Evolutionary conservation across 1,140 invertebrate genomes (phyloP), one percentile per base, ranked within the genome.

Genomic region (Mylabris phalerata): DNA sequence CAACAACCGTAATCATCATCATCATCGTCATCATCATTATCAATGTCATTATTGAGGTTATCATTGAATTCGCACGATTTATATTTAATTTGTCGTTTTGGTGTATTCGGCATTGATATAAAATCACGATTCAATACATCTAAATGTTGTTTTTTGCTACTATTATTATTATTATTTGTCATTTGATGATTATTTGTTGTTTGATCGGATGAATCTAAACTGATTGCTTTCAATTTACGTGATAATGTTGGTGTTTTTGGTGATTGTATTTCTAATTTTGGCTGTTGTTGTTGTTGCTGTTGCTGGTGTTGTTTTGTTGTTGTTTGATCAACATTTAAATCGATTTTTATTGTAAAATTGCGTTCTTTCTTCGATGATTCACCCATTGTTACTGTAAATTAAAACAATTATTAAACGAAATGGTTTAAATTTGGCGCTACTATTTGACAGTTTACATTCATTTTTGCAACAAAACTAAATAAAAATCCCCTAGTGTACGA

Each of bases 31-130:
- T 32, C 32, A 32, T 32, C 32, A 32, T 32, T 7, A 32, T 32
- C 2, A 32, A 5, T 7, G 7, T 32, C 32, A 32, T 32, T 4
- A 32, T 32, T 32, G 9, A 50, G 43, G 13, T 41, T 62, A 45
- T 71, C 64, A 45, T 70, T 65, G 19, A 68, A 70, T 57, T 71
- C 68, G 11, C 65, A 67, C 7, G 63, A 63, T 4, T 65, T 44
- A 50, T 63, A 66, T 19, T 61, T 63, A 63, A 71, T 63, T 63
- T 71, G 68, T 67, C 61, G 62, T 60, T 73, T 75, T 0, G 73
- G 73, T 25, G 73, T 75, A 49, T 75, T 75, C 9, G 73, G 73
- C 71, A 74, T 72, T 1, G 71, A 73, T 48, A 69, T 69, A 7
- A 73, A 71, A 67, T 74, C 73, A 46, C 73, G 56, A 32, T 32